These are phyloP conservation scores for Anguilla megastoma DNA, from an alignment of 2,797 vertebrate genomes.

Conservation along the genomic window DNA sequence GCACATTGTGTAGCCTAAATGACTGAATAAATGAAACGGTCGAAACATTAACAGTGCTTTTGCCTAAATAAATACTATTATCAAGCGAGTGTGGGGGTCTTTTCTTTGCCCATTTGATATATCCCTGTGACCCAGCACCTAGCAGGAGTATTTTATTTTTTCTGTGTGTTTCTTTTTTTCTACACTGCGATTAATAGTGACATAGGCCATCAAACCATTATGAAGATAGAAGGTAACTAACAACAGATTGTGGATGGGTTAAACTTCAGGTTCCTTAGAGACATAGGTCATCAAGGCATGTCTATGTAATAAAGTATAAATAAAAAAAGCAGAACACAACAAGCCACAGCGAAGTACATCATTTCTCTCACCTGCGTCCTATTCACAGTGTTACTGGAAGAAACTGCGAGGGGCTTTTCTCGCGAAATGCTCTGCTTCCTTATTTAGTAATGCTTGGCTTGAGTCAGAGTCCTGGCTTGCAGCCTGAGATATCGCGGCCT, in stretches of 20 bases:
- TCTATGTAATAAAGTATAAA: background rate
- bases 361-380: background rate
- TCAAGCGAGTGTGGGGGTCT: too few relatives aligned
- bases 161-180: too few relatives aligned
- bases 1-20: too few relatives aligned
- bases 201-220: background rate
- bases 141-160: too few relatives aligned
- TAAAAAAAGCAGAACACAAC: background rate
- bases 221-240: background rate
- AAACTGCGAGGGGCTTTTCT: background rate
- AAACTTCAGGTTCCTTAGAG: background rate
- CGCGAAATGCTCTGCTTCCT: slow-evolving; percentile 33
- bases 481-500: slow-evolving; percentile 23
- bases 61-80: too few relatives aligned
- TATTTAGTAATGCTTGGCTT: slow-evolving; percentile 43
- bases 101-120: too few relatives aligned
- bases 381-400: background rate
- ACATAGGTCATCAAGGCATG: background rate
- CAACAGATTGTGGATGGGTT: background rate
- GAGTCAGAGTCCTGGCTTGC: slow-evolving; percentile 31
- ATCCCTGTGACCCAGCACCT: too few relatives aligned
- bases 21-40: too few relatives aligned
- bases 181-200: too few relatives aligned
- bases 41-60: too few relatives aligned
- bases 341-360: background rate